Evolutionary conservation across 1,140 invertebrate species (phyloP), one percentile per base, ranked within the genome.

Genomic region (Prorops nasuta): DNA sequence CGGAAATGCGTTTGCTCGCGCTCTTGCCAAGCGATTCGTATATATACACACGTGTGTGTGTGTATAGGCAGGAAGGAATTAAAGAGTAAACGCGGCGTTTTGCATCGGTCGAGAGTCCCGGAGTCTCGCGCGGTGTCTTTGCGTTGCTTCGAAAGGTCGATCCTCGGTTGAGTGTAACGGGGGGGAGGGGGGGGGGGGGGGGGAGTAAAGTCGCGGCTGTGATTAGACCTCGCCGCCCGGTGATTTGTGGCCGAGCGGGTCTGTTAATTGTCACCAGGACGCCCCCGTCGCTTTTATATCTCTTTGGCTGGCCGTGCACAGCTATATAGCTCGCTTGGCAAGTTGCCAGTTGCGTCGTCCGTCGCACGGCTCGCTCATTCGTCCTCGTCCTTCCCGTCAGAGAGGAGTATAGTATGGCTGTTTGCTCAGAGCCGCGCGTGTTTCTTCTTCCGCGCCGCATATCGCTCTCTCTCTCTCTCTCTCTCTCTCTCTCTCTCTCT

Each of bases 251-350:
- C 48, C 55, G 50, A 51, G 52, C 51, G 19, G 46, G 57, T 53
- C 63, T 66, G 67, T 74, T 74, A 74, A 72, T 74, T 72, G 71
- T 74, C 69, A 66, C 62, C 54, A 58, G 43, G 59, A 68, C 59
- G 62, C 66, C 57, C 49, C 52, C 60, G n/a, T 56, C 50, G 40
- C 37, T 46, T 60, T 63, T 58, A 60, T 56, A 45, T 42, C 51
- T 54, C 14, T 36, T 16, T 28, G 20, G 19, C 21, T 8, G 20
- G 22, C 38, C 16, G 28, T 21, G 38, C 37, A 18, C 17, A n/a
- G n/a, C n/a, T n/a, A n/a, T n/a, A n/a, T n/a, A n/a, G n/a, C n/a
- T n/a, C n/a, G n/a, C n/a, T n/a, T n/a, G n/a, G n/a, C n/a, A n/a
- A n/a, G n/a, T n/a, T 51, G 44, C 54, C 41, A 55, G 64, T 56